These are phyloP conservation scores for Podarcis muralis DNA, from an alignment of 2,113 vertebrate species.

Conservation along the genomic window DNA sequence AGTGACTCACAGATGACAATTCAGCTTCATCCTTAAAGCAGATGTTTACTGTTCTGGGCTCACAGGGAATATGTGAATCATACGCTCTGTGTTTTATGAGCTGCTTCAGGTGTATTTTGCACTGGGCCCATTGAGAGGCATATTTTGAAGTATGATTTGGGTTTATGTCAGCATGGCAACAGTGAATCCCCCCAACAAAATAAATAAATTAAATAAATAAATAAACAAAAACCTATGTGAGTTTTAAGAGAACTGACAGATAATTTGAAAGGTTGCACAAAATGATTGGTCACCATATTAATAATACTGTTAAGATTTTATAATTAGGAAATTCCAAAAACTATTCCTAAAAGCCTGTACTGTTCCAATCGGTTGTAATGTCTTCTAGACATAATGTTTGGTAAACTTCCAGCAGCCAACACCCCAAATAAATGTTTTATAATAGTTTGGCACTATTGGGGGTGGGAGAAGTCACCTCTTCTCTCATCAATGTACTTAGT, in stretches of 20 bases:
- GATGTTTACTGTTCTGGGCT: neutral
- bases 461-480: neutral
- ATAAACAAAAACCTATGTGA: too few relatives aligned
- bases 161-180: neutral
- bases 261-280: neutral
- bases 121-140: neutral
- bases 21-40: neutral
- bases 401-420: neutral
- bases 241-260: neutral
- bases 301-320: neutral
- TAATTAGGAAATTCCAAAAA: neutral
- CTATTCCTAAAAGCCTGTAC: neutral
- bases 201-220: too few relatives aligned
- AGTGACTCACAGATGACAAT: neutral
- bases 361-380: neutral
- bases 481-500: neutral
- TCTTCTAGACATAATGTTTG: too few relatives aligned
- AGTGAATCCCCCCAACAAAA: too few relatives aligned
- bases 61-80: neutral
- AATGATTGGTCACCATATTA: neutral
- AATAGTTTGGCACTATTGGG: neutral
- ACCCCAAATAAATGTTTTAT: neutral
- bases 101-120: too few relatives aligned
- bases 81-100: neutral
- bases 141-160: neutral